Conservation (phyloP, 2,888 invertebrate species). For the Morpho deidamia region DNA sequence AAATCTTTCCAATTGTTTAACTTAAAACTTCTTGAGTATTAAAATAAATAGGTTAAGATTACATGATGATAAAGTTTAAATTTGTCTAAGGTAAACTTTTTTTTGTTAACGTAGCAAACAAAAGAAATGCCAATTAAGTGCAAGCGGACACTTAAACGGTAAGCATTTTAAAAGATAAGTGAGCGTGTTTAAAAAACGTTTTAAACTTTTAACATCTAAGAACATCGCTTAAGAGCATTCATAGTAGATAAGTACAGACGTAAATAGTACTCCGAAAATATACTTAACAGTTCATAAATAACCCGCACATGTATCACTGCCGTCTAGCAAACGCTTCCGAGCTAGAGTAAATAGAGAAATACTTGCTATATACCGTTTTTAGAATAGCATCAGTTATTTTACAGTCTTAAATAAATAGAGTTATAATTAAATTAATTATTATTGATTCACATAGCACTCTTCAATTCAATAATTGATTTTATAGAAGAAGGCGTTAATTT, state of each 20-base stretch:
- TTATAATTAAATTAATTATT: too few relatives aligned
- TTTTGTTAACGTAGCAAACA: constrained; percentile 3
- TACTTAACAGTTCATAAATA: constrained; percentile 21
- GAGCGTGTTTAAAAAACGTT: constrained; percentile 18
- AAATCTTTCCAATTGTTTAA: too few relatives aligned
- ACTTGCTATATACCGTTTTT: neutral
- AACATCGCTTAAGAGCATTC: constrained; percentile 25
- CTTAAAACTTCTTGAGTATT: too few relatives aligned
- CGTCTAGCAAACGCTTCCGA: constrained; percentile 11
- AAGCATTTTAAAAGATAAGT: constrained; percentile 4
- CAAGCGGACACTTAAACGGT: constrained; percentile 4
- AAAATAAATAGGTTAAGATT: too few relatives aligned
- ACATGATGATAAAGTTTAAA: too few relatives aligned
- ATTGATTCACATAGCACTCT: too few relatives aligned
- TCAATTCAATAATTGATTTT: too few relatives aligned
- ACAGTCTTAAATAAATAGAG: too few relatives aligned
- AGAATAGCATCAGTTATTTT: too few relatives aligned
- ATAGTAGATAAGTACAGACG: constrained; percentile 24
- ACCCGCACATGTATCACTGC: constrained; percentile 20
- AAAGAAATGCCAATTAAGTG: neutral
- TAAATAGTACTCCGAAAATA: constrained; percentile 30
- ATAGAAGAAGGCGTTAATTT: too few relatives aligned
- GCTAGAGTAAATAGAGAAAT: constrained; percentile 4
- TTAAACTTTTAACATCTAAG: constrained; percentile 16
- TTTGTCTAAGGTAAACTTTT: neutral